Base-by-base conservation (phyloP, 2,113 vertebrate genomes). In the Scatophagus argus region DNA sequence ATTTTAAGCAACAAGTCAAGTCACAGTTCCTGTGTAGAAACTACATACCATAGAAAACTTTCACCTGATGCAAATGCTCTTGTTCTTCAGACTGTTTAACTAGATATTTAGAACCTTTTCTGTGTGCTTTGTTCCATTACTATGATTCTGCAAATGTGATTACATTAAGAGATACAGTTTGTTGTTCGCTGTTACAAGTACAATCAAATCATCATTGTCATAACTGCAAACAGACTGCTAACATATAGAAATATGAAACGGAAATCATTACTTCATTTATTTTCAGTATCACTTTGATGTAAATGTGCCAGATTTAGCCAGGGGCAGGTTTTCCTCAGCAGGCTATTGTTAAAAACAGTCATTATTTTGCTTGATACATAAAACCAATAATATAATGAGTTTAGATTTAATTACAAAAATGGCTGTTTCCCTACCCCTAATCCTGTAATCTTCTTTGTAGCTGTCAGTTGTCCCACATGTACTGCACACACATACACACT, bases 1-100 rank as follows among this genome's bases (percentile, higher is more conserved):
- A 4, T 71, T 66, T 64, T 10, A 62, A 69, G 73, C 82, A 87
- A 85, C 77, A 83, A 58, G 72, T 84, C 39, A 65, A 11, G 56
- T 60, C 52, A 43, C 44, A 59, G 62, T 56, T 39, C 7, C 32
- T 36, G 44, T 13, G 47, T 54, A 41, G 23, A 34, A 74, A 36
- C 32, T 16, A 41, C 41, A 73, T 14, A 41, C 19, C 27, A 21
- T 14, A 4, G 11, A 63, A 65, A 60, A 65, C 54, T 34, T 62
- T 56, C 47, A 61, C 13, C 49, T 63, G 13, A 61, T 52, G 55
- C 25, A 27, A 8, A 52, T 77, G 27, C 54, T 36, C 16, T 61
- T 71, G 54, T 38, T 43, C n/a, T 3, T 62, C 31, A 51, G 11
- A 4, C 0, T 72, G 2, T 73, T 70, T 70, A 56, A 61, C 3